Evolutionary conservation across 2,888 invertebrate species (phyloP).

Genomic region (Hybos culiciformis): DNA sequence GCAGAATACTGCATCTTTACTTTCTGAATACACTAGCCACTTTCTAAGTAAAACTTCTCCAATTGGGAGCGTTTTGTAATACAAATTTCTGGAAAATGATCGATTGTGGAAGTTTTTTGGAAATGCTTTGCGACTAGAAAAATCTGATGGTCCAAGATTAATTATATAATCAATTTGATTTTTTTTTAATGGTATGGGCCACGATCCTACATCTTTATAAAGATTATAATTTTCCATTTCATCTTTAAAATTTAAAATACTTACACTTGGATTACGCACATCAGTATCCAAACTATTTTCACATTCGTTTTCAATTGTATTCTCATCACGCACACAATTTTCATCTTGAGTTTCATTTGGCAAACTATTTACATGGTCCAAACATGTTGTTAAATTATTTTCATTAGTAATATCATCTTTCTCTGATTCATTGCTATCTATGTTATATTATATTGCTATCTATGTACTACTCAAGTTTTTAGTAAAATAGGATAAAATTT

Average conservation of each 20-base stretch:
- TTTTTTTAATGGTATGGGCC: slow-evolving; percentile 1
- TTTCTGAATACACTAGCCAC: slow-evolving; percentile 1
- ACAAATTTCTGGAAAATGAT: slow-evolving; percentile 1
- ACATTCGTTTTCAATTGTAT: not conserved
- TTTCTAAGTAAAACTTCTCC: not conserved
- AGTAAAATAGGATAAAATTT: slow-evolving; percentile 1
- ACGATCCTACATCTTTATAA: slow-evolving; percentile 1
- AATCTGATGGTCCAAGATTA: not conserved
- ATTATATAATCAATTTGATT: not conserved
- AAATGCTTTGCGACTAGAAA: not conserved
- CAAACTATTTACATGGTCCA: not conserved
- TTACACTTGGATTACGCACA: not conserved
- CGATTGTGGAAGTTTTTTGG: not conserved
- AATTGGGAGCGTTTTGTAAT: not conserved
- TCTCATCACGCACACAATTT: not conserved
- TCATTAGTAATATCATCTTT: not conserved
- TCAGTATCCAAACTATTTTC: slow-evolving; percentile 1
- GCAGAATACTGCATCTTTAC: not conserved
- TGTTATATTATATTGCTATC: slow-evolving; percentile 1
- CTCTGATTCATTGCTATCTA: not conserved
- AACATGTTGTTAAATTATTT: slow-evolving; percentile 1
- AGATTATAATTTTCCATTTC: not conserved
- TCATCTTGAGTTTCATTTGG: slow-evolving; percentile 1
- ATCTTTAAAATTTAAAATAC: not conserved
- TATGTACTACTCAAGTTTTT: slow-evolving; percentile 1